phyloP scores from a whole-genome alignment of 1,140 invertebrate species.

The Heliconius hewitsoni region DNA sequence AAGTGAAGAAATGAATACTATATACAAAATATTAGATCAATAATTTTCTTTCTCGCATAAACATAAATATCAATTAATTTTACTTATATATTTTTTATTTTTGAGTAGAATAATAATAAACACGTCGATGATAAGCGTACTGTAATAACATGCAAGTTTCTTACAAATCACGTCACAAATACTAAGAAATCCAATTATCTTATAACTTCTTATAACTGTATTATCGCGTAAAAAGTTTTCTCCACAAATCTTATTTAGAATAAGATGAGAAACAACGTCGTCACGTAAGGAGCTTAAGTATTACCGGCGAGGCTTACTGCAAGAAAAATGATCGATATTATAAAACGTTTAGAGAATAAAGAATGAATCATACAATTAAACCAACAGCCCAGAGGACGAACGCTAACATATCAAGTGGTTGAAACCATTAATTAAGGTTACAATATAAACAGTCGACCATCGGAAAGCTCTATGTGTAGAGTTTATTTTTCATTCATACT shows the following conservation, averaged over 20 bases:
- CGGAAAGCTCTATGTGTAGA: conserved; percentile 72
- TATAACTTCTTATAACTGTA: conserved; percentile 9
- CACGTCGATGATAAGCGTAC: not conserved
- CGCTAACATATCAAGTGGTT: conserved; percentile 59
- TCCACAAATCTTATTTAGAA: conserved; percentile 1
- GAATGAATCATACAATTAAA: conserved; percentile 54
- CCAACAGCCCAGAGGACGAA: conserved; percentile 53
- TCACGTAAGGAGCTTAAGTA: conserved; percentile 7
- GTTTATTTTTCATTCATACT: conserved; percentile 79
- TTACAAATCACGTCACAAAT: conserved; percentile 11
- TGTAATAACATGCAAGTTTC: not conserved
- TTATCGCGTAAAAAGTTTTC: not conserved
- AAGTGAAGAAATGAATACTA: too few species aligned
- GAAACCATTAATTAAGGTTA: conserved; percentile 79
- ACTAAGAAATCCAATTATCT: conserved; percentile 9
- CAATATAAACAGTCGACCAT: conserved; percentile 64
- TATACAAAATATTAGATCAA: too few species aligned
- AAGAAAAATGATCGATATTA: conserved; percentile 5
- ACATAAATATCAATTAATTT: too few species aligned
- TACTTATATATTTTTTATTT: not conserved
- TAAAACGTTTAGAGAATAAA: conserved; percentile 36
- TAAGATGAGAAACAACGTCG: conserved; percentile 5
- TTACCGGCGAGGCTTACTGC: not conserved
- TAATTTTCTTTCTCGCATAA: too few species aligned
- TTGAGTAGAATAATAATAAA: not conserved